Evolutionary conservation across 2,113 vertebrate genomes (phyloP).

Genomic region (Erinaceus europaeus): DNA sequence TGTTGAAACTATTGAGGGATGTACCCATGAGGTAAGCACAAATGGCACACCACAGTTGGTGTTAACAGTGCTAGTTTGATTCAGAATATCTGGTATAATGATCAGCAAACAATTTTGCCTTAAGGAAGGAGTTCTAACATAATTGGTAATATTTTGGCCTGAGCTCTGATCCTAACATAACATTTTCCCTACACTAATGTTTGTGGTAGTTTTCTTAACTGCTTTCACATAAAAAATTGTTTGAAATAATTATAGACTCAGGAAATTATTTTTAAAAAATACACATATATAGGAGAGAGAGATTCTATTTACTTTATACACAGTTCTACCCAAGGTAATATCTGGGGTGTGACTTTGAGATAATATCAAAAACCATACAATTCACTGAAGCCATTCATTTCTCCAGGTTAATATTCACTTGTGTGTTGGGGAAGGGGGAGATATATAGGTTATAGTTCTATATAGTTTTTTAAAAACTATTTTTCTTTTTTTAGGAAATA

Average conservation of each 20-base stretch:
- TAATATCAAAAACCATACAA: not conserved
- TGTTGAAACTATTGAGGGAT: slow-evolving; percentile 95
- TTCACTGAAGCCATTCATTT: not conserved
- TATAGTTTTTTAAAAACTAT: too few relatives aligned
- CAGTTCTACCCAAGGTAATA: not conserved
- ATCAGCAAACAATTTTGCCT: not conserved
- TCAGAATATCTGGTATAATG: not conserved
- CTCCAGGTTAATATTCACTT: not conserved
- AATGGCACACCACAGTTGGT: not conserved
- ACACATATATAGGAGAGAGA: too few relatives aligned
- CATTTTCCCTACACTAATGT: not conserved
- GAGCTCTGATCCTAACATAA: not conserved
- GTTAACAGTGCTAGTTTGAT: not conserved
- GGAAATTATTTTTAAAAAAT: not conserved
- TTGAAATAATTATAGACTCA: not conserved
- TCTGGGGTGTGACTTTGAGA: not conserved
- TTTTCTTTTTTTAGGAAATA: too few relatives aligned
- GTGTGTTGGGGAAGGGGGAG: not conserved
- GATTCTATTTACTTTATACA: not conserved
- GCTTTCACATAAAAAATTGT: not conserved
- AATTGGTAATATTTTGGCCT: not conserved
- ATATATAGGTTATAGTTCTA: not conserved
- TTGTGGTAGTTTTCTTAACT: not conserved
- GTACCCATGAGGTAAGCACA: slow-evolving; percentile 93
- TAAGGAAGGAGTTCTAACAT: not conserved